These are phyloP conservation scores for Nymphalis io DNA, from an alignment of 1,140 invertebrate species.

Conservation along the genomic window DNA sequence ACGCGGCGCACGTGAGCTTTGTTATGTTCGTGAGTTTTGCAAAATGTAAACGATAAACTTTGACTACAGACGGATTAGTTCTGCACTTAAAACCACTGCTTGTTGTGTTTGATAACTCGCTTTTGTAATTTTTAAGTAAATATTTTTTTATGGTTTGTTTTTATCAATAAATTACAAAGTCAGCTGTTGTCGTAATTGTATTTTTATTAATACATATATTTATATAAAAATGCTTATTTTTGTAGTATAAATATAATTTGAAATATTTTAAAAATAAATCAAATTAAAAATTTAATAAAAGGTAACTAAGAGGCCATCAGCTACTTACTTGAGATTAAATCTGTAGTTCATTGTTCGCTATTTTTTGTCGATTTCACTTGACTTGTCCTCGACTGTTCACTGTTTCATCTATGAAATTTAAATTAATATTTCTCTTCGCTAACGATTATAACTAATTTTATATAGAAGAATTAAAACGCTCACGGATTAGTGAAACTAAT, in stretches of 20 bases:
- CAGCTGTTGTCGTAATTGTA: no score
- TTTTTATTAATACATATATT: no score
- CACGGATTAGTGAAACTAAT: no score
- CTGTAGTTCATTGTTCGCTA: slow-evolving; percentile 28
- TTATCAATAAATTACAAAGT: neutral
- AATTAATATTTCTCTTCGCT: slow-evolving; percentile 39
- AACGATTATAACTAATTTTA: neutral
- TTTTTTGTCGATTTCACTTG: slow-evolving; percentile 52
- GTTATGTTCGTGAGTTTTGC: slow-evolving; percentile 69
- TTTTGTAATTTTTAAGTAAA: slow-evolving; percentile 37
- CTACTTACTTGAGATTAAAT: neutral
- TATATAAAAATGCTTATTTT: no score
- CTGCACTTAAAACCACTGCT: slow-evolving; percentile 11
- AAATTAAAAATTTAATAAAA: neutral
- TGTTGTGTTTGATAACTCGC: slow-evolving; percentile 24
- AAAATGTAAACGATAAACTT: slow-evolving; percentile 58
- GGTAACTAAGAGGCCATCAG: neutral
- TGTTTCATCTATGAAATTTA: slow-evolving; percentile 54
- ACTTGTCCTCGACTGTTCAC: slow-evolving; percentile 38
- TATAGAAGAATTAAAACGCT: no score
- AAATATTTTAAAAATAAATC: neutral
- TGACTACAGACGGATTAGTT: slow-evolving; percentile 25
- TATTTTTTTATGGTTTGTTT: neutral
- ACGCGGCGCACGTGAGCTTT: slow-evolving; percentile 67
- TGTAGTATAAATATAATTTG: neutral